A percentile compares a stretch with the other conserved stretches of the same genome.
phyloP scores from a whole-genome alignment of 2,888 invertebrate species.

The Dryocosmus kuriphilus region DNA sequence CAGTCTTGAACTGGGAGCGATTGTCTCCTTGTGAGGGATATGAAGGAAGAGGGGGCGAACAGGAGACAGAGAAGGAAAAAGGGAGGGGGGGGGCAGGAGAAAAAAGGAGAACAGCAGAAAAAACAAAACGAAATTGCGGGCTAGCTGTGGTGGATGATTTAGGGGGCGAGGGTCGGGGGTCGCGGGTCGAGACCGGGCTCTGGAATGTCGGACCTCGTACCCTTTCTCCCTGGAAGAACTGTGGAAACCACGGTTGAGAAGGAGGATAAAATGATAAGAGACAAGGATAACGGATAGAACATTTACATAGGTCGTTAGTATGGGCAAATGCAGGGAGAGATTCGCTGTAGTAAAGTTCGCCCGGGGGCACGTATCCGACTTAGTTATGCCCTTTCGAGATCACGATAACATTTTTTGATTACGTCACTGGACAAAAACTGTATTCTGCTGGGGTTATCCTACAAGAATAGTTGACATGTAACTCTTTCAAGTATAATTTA shows the following conservation, averaged over 20 bases:
- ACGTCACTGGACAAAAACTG: background rate
- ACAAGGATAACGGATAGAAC: slow-evolving; percentile 74
- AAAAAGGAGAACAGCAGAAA: slow-evolving; percentile 65
- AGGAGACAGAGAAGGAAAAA: slow-evolving; percentile 51
- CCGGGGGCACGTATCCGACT: slow-evolving; percentile 43
- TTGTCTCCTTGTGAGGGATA: slow-evolving; percentile 37
- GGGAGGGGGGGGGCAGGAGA: slow-evolving; percentile 47
- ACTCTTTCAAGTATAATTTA: background rate
- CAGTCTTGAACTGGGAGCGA: slow-evolving; percentile 16
- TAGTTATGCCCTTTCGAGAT: slow-evolving; percentile 34
- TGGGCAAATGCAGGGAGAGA: slow-evolving; percentile 60
- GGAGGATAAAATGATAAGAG: slow-evolving; percentile 72
- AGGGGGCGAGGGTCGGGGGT: slow-evolving; percentile 76
- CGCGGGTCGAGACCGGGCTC: slow-evolving; percentile 76
- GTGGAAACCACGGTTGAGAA: slow-evolving; percentile 48
- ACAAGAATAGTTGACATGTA: background rate
- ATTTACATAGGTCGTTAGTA: slow-evolving; percentile 76
- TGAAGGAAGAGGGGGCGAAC: slow-evolving; percentile 44
- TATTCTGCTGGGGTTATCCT: background rate
- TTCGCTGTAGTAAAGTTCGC: slow-evolving; percentile 48
- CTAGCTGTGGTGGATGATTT: slow-evolving; percentile 77
- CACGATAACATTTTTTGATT: slow-evolving; percentile 35
- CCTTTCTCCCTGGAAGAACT: slow-evolving; percentile 47
- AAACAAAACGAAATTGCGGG: slow-evolving; percentile 76
- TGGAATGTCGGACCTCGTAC: slow-evolving; percentile 65